Base-by-base conservation (phyloP, 2,888 invertebrate species). In the Caenorhabditis imperialis region DNA sequence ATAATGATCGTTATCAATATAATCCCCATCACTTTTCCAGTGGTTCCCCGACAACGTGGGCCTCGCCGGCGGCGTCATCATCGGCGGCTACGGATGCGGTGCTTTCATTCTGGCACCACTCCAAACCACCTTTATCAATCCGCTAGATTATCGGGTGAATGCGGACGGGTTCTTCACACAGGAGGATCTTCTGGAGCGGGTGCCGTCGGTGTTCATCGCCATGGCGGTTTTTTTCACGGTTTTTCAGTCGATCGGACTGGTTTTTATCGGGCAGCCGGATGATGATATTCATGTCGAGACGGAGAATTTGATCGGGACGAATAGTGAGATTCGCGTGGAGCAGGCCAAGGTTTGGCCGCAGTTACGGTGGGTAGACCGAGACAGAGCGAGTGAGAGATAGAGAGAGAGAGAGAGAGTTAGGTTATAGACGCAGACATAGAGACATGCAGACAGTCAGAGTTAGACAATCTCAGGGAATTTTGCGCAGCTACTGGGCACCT, bases 41-140 rank as follows among this genome's bases (percentile, higher is more conserved):
- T 85, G 86, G 86, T 67, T 85, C n/a, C 86, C 86, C 0, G 61
- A 79, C 22, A 78, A 78, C 10, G 81, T 85, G 18, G 89, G 89
- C 3, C 69, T 89, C 7, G 89, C 88, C 4, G 85, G 86, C 51
- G 89, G 89, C 0, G 69, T 89, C 7, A 88, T 89, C 14, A 88
- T 89, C 12, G 88, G 88, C 14, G 89, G 89, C 3, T 89, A 88
- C 67, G 89, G 89, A 0, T 87, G 88, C 25, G 89, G 89, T 1
- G 73, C 75, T 0, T 75, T 78, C 54, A 78, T 78, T 37, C 73
- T 81, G 0, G 37, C 76, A 1, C 77, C 78, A 0, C 71, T 77
- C n/a, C 81, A 78, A 53, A 86, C 85, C 16, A 80, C 74, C 18
- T 86, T 77, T 55, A 81, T 86, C 44, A 86, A 86, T 71, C 86